Evolutionary conservation across 1,140 invertebrate genomes (phyloP).

Genomic region (Brachionus manjavacas): DNA sequence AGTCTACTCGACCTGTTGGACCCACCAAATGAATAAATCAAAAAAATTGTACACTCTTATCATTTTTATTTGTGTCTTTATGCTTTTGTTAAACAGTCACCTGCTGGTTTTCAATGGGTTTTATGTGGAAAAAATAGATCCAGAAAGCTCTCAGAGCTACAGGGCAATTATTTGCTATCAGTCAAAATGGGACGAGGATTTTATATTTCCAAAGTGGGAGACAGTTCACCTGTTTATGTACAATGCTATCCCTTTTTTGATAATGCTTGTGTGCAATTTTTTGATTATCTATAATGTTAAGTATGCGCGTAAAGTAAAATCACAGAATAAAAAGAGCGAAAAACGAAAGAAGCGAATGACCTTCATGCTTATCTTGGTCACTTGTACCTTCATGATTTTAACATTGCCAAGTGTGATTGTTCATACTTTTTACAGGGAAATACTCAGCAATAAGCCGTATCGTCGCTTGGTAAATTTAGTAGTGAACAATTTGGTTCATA

Average conservation of each 20-base stretch:
- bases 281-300: constrained; percentile 39
- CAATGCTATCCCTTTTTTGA: constrained; percentile 31
- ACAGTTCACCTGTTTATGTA: constrained; percentile 40
- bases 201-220: constrained; percentile 41
- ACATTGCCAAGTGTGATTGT: constrained; percentile 41
- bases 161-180: constrained; percentile 12
- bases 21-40: not conserved
- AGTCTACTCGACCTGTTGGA: constrained; percentile 17
- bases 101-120: constrained; percentile 29
- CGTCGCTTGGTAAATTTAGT: constrained; percentile 23
- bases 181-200: not conserved
- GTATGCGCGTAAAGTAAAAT: not conserved
- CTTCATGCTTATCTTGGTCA: constrained; percentile 34
- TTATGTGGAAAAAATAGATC: not conserved
- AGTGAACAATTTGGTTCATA: constrained; percentile 36
- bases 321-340: not conserved
- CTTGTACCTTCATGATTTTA: constrained; percentile 30
- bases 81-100: constrained; percentile 4
- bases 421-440: constrained; percentile 29
- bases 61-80: not conserved
- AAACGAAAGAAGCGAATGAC: not conserved
- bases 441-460: not conserved
- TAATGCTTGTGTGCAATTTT: constrained; percentile 34
- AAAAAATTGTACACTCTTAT: not conserved
- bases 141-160: not conserved